Evolutionary conservation across 2,113 vertebrate species (phyloP), one percentile per base, ranked within the genome.

Genomic region (Melanerpes aurifrons): DNA sequence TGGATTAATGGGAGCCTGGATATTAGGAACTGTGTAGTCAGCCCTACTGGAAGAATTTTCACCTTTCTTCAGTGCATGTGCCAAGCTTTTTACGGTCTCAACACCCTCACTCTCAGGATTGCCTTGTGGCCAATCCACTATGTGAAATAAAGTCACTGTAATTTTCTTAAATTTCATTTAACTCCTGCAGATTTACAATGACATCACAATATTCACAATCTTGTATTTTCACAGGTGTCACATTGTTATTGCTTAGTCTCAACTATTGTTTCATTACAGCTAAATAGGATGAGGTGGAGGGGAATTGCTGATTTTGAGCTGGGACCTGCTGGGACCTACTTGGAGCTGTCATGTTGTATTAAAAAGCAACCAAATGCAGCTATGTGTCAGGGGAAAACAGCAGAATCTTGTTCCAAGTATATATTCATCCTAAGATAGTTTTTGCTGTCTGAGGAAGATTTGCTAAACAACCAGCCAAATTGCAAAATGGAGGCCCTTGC

Each of bases 141-240:
- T 79, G 32, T 84, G 57, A 92, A 84, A 83, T 58, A 53, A 86
- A 92, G 83, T 59, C 32, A 54, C 13, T 21, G 48, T 32, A 70
- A 89, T 95, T 94, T 89, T 87, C 6, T 0, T 76, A 73, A 45
- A 80, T 82, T 93, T 89, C 84, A 63, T 88, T 86, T 70, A 79
- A 77, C 66, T 88, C 19, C 18, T 61, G 47, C 7, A 91, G 56
- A 64, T 92, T 89, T 89, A 84, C 7, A 2, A 53, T 91, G 85
- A 93, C 66, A 57, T 90, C 25, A 86, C 50, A 11, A 68, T 70
- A 70, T 40, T 90, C 79, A 47, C 66, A 85, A 53, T 22, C 54
- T 63, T 76, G 8, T 96, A 91, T 96, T 95, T 96, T 92, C 69
- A 91, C 95, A 95, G 89, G 81, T 95, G 93, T 66, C 31, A 19